Evolutionary conservation across 1,140 invertebrate genomes (phyloP), one percentile per base, ranked within the genome.

Genomic region (Temnothorax curvispinosus): DNA sequence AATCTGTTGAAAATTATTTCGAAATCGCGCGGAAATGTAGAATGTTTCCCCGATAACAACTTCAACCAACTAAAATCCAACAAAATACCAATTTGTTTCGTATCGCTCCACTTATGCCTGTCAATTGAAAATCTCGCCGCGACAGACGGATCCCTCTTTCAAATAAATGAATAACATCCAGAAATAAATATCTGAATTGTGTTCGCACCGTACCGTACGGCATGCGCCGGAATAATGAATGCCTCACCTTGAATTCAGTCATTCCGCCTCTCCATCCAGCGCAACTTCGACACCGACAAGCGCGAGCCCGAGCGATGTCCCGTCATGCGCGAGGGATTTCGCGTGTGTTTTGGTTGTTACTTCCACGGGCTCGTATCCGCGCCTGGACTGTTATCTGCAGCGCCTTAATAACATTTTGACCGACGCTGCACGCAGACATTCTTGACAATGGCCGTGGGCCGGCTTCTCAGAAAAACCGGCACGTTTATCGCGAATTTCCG

Each of bases 331-430:
- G 64, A 84, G 80, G 81, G 87, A 81, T 84, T 86, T 90, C 89
- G 89, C 89, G 89, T 91, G 89, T 85, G 89, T 91, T 90, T 91
- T 91, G 89, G 86, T 91, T 90, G 89, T 91, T 91, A 90, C 87
- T 86, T 87, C 74, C 76, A 58, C 56, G 75, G 75, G 76, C 81
- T 88, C 88, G 80, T 90, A 90, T 90, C 82, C 89, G 89, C 86
- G 87, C 86, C 86, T 90, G 80, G 87, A 47, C 86, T 90, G 75
- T 85, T 90, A 90, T 90, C 81, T 90, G 71, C 62, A 65, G 64
- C 80, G 81, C 81, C 86, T 90, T 90, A 90, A 90, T 90, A 90
- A 90, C 76, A 88, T 90, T 88, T 90, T 86, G 85, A 88, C 71
- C 65, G 72, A 77, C 72, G 86, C 71, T 56, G 62, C 86, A 82